Percentiles rank a stretch among this genome's conserved stretches.
Conservation (phyloP, 2,888 invertebrate species). For the Rhagium mordax region DNA sequence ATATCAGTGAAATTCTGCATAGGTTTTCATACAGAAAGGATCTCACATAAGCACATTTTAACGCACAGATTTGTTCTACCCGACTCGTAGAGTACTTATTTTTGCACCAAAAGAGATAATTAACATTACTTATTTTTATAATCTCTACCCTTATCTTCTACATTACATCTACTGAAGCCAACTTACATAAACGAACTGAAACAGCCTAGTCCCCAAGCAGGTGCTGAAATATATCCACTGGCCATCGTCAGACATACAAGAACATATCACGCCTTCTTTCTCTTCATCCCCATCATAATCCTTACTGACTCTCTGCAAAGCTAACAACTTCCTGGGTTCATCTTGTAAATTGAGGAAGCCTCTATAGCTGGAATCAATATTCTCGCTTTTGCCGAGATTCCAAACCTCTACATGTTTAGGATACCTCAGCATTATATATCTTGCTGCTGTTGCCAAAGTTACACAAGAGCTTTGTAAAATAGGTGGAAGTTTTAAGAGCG, state of each 20-base stretch:
- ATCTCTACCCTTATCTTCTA: neutral
- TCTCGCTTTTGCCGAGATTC: conserved; percentile 73
- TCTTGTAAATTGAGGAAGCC: conserved; percentile 67
- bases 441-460: conserved; percentile 72
- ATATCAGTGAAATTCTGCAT: too few relatives aligned
- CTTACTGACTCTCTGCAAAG: conserved; percentile 74
- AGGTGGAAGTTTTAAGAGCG: conserved; percentile 81
- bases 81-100: too few relatives aligned
- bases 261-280: conserved; percentile 79
- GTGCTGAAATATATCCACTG: conserved; percentile 85
- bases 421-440: conserved; percentile 73
- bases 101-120: too few relatives aligned
- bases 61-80: too few relatives aligned
- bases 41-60: too few relatives aligned
- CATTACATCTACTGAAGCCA: neutral
- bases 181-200: conserved; percentile 75
- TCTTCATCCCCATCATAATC: conserved; percentile 66
- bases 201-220: conserved; percentile 76
- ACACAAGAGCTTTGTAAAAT: conserved; percentile 77
- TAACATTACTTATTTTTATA: neutral
- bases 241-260: conserved; percentile 80
- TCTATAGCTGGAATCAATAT: conserved; percentile 61
- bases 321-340: conserved; percentile 79
- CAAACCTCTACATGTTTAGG: conserved; percentile 75
- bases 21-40: too few relatives aligned